Conservation (phyloP, 35 echinoderm and acorn worm species). For the Strongylocentrotus purpuratus region DNA sequence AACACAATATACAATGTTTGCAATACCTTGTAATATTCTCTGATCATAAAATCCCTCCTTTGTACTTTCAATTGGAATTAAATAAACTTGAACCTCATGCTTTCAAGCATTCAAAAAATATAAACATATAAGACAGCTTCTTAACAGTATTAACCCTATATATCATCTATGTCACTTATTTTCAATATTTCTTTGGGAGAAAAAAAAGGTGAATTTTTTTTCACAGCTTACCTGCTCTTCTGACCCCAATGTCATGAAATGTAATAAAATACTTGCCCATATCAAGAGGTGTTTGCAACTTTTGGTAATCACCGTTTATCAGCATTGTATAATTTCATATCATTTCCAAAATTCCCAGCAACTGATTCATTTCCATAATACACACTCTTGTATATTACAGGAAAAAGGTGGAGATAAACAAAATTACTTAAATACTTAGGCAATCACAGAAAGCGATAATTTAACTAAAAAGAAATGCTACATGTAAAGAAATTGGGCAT, state of each 20-base stretch:
- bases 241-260: not conserved
- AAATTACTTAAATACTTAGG: conserved; percentile 78
- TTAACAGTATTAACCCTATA: too few species aligned
- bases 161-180: not conserved
- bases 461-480: not conserved
- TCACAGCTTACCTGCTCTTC: not conserved
- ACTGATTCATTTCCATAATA: not conserved
- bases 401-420: conserved; percentile 58
- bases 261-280: not conserved
- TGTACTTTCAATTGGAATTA: too few species aligned
- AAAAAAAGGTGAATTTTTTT: not conserved
- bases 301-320: not conserved
- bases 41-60: too few species aligned
- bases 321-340: not conserved
- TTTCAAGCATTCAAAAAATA: too few species aligned
- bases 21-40: too few species aligned
- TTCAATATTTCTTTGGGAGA: not conserved
- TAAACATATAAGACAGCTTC: too few species aligned
- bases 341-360: not conserved
- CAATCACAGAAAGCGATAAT: not conserved
- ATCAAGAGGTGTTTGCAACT: not conserved
- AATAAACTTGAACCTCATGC: too few species aligned
- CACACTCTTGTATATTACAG: not conserved
- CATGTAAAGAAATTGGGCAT: not conserved
- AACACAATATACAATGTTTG: too few species aligned